Percentiles rank a stretch among this genome's conserved stretches.
These are phyloP conservation scores for Phataginus tetradactyla DNA, from an alignment of 2,797 vertebrate genomes.

Conservation along the genomic window DNA sequence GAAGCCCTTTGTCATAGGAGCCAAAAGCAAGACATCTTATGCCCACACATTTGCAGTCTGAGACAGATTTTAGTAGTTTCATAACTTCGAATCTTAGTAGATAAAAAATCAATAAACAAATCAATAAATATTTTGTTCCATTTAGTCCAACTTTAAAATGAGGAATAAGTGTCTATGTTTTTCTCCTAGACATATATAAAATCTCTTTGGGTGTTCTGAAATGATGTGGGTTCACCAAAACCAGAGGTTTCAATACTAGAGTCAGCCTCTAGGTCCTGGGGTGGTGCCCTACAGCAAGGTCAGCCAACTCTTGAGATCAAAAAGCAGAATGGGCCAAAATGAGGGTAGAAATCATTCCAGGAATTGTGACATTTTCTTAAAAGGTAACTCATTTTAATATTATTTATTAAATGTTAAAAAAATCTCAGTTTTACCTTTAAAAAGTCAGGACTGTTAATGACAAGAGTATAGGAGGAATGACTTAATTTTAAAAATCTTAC, in stretches of 20 bases:
- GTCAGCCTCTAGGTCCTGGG: background rate
- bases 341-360: background rate
- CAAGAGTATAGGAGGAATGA: background rate
- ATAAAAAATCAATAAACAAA: background rate
- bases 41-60: background rate
- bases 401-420: background rate
- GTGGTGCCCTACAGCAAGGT: background rate
- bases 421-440: background rate
- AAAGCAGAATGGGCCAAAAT: background rate
- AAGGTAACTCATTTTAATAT: background rate
- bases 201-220: background rate
- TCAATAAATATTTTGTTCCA: background rate
- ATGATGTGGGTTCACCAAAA: background rate
- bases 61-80: slow-evolving; percentile 32
- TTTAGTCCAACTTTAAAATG: slow-evolving; percentile 21
- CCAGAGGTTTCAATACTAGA: background rate
- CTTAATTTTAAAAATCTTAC: background rate
- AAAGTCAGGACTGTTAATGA: background rate
- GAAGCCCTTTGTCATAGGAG: background rate
- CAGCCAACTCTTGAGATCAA: background rate
- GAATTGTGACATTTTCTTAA: slow-evolving; percentile 8
- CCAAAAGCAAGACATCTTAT: background rate
- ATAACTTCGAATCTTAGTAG: background rate
- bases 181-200: background rate
- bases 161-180: background rate